These are phyloP conservation scores for Tichodroma muraria DNA, from an alignment of 2,113 vertebrate species.

Conservation along the genomic window DNA sequence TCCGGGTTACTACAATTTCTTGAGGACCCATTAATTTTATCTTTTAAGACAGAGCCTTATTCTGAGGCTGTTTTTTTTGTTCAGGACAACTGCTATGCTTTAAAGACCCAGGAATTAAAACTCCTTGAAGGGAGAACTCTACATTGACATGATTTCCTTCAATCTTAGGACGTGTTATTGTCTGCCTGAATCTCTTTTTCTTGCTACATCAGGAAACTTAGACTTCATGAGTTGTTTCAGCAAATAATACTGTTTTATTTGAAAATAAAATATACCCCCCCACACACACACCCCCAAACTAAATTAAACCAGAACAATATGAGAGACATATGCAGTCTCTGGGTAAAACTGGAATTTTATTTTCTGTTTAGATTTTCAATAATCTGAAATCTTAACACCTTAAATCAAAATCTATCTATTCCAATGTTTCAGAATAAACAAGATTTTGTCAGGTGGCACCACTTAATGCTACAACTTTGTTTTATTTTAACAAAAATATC, in stretches of 20 bases:
- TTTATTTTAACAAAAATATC: background rate
- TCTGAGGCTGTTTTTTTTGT: background rate
- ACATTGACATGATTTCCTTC: background rate
- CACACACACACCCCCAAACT: background rate
- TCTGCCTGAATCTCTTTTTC: background rate
- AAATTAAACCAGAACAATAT: background rate
- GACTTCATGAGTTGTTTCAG: background rate
- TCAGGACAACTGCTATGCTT: background rate
- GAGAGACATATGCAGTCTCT: background rate
- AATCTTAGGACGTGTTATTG: rapidly evolving
- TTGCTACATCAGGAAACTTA: background rate
- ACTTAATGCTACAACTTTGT: background rate
- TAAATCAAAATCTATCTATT: background rate
- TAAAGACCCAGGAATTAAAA: background rate
- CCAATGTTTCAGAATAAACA: background rate
- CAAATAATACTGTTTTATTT: background rate
- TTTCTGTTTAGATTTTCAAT: background rate
- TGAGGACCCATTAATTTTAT: background rate
- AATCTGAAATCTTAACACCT: background rate
- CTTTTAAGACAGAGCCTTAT: background rate
- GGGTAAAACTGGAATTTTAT: background rate
- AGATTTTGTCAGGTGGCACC: background rate
- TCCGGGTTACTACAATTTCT: background rate
- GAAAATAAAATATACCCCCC: background rate
- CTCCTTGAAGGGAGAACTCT: background rate